These are phyloP conservation scores for Nibea albiflora DNA, from an alignment of 2,113 vertebrate species.

Conservation along the genomic window DNA sequence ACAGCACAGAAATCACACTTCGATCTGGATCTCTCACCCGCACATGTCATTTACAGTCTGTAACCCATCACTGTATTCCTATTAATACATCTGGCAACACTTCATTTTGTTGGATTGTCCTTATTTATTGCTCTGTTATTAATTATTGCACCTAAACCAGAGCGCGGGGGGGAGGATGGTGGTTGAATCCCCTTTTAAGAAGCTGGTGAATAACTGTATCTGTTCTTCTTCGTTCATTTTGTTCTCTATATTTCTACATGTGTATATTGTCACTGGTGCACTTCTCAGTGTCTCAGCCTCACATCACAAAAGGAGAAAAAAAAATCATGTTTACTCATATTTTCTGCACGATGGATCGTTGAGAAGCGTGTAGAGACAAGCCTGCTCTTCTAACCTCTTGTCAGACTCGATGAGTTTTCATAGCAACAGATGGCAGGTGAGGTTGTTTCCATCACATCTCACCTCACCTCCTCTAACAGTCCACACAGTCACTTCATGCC, in stretches of 20 bases:
- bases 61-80: background rate
- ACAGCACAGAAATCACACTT: background rate
- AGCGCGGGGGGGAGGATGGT: too few species aligned
- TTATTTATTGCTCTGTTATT: too few species aligned
- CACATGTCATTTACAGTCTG: background rate
- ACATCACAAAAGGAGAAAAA: background rate
- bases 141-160: too few species aligned
- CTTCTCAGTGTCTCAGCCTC: background rate
- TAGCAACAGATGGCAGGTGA: background rate
- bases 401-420: background rate
- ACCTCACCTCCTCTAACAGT: background rate
- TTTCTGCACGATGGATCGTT: background rate
- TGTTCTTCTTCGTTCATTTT: background rate
- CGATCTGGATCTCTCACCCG: background rate
- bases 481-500: background rate
- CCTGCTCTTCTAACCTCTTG: background rate
- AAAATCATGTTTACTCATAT: too few species aligned
- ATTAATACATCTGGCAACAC: background rate
- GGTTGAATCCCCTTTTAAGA: too few species aligned
- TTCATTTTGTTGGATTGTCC: too few species aligned
- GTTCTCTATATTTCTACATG: background rate
- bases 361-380: background rate
- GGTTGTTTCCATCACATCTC: background rate
- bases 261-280: background rate
- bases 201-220: background rate